Conservation (phyloP, 2,797 vertebrate species). For the Chelidonichthys spinosus region DNA sequence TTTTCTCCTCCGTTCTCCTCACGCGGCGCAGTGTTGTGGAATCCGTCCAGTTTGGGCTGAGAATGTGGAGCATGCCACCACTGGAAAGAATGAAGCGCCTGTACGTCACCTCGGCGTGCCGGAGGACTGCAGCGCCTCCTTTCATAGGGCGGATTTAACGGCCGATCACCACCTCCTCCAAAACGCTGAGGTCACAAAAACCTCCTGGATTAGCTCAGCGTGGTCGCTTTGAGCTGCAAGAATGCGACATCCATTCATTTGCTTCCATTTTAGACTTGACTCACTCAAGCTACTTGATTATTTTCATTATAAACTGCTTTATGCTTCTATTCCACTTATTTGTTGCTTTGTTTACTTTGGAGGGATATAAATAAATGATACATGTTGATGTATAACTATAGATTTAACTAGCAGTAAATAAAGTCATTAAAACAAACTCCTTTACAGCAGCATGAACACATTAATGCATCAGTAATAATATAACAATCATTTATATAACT, state of each 20-base stretch:
- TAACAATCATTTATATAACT: too few species aligned
- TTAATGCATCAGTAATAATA: too few species aligned
- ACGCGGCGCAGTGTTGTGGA: slow-evolving; percentile 27
- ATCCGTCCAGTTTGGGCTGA: slow-evolving; percentile 40
- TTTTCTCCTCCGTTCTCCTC: not conserved
- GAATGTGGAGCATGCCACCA: slow-evolving; percentile 48
- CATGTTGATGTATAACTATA: too few species aligned
- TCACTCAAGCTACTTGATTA: too few species aligned
- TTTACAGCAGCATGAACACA: too few species aligned
- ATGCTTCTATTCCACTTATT: too few species aligned
- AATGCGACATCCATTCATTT: not conserved
- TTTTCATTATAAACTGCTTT: too few species aligned
- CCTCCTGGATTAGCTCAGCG: slow-evolving; percentile 20
- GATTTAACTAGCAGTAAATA: too few species aligned
- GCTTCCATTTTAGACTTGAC: too few species aligned
- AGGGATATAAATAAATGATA: too few species aligned
- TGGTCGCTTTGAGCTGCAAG: not conserved
- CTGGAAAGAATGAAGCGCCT: slow-evolving; percentile 51
- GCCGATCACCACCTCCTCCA: slow-evolving; percentile 1
- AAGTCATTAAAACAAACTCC: too few species aligned
- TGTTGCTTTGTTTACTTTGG: too few species aligned
- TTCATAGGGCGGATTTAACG: slow-evolving; percentile 10
- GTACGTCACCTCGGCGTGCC: slow-evolving; percentile 39
- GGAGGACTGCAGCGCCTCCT: slow-evolving; percentile 1
- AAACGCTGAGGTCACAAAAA: slow-evolving; percentile 40